Percentiles rank a stretch among this genome's conserved stretches.
phyloP scores from a whole-genome alignment of 1,140 invertebrate genomes.

The Lordiphosa collinella region DNA sequence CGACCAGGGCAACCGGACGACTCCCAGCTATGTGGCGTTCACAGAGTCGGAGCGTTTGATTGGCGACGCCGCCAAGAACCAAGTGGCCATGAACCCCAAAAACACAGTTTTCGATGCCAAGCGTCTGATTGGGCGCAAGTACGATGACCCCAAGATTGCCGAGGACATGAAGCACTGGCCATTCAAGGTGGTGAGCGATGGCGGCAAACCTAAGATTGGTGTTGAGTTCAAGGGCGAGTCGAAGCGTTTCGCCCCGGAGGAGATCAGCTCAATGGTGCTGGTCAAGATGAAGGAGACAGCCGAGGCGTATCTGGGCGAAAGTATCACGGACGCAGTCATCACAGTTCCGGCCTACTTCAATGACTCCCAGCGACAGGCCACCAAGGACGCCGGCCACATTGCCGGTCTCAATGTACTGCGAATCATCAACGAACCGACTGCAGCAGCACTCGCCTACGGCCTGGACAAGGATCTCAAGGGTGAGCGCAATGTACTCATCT shows the following conservation, averaged over 20 bases:
- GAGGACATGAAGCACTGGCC: slow-evolving; percentile 89
- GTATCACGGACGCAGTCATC: slow-evolving; percentile 84
- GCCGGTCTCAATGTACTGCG: slow-evolving; percentile 85
- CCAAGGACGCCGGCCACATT: slow-evolving; percentile 85
- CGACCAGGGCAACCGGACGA: slow-evolving; percentile 97
- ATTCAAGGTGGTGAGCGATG: slow-evolving; percentile 85
- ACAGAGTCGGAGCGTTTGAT: slow-evolving; percentile 97
- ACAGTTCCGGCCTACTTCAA: slow-evolving; percentile 84
- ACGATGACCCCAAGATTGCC: slow-evolving; percentile 86
- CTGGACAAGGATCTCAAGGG: slow-evolving; percentile 89
- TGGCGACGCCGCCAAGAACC: slow-evolving; percentile 93
- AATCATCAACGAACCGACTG: slow-evolving; percentile 88
- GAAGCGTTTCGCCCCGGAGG: slow-evolving; percentile 88
- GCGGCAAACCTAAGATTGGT: slow-evolving; percentile 85
- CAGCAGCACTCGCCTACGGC: slow-evolving; percentile 87
- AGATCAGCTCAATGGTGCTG: slow-evolving; percentile 89
- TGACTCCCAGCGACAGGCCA: slow-evolving; percentile 84
- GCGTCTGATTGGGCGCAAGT: slow-evolving; percentile 85
- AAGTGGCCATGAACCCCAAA: slow-evolving; percentile 74
- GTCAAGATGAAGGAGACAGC: slow-evolving; percentile 91
- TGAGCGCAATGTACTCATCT: slow-evolving; percentile 87
- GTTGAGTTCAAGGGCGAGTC: slow-evolving; percentile 87
- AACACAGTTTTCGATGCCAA: slow-evolving; percentile 81
- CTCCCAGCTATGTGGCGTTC: slow-evolving; percentile 97
- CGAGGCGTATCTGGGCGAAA: slow-evolving; percentile 86